phyloP scores from a whole-genome alignment of 1,140 invertebrate genomes.

The Centruroides sculpturatus region DNA sequence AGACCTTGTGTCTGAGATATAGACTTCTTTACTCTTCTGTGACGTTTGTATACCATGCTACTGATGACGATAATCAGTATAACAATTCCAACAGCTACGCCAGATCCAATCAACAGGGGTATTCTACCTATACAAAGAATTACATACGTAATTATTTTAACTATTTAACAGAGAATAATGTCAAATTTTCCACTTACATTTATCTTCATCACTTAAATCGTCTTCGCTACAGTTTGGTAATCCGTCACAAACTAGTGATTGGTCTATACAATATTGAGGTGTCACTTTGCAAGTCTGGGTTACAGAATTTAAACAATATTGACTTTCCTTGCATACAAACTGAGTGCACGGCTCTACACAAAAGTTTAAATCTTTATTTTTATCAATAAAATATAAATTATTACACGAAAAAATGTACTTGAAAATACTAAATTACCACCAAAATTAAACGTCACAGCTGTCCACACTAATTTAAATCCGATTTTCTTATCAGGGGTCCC shows the following conservation, averaged over 20 bases:
- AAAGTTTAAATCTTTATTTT: too few species aligned
- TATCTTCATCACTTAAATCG: conserved; percentile 26
- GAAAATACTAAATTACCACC: not conserved
- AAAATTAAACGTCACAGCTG: conserved; percentile 21
- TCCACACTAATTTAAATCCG: conserved; percentile 27
- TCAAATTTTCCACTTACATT: conserved; percentile 21
- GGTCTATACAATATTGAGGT: conserved; percentile 25
- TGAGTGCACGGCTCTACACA: conserved; percentile 17
- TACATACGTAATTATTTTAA: not conserved
- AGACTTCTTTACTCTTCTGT: not conserved
- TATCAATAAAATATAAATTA: too few species aligned
- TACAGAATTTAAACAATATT: conserved; percentile 21
- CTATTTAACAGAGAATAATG: not conserved
- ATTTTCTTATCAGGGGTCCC: conserved; percentile 5
- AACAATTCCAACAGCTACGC: conserved; percentile 2
- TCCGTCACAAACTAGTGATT: conserved; percentile 26
- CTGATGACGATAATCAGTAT: not conserved
- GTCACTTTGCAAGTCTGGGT: conserved; percentile 20
- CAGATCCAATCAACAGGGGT: conserved; percentile 10
- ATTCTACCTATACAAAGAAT: conserved; percentile 8
- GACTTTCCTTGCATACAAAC: conserved; percentile 21
- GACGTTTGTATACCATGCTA: not conserved
- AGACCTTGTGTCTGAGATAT: conserved; percentile 9
- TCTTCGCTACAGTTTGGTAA: conserved; percentile 27
- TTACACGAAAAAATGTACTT: too few species aligned